Percentiles rank a stretch among this genome's conserved stretches.
These are phyloP conservation scores for Mellilla xanthometata DNA, from an alignment of 2,888 invertebrate genomes.

Conservation along the genomic window DNA sequence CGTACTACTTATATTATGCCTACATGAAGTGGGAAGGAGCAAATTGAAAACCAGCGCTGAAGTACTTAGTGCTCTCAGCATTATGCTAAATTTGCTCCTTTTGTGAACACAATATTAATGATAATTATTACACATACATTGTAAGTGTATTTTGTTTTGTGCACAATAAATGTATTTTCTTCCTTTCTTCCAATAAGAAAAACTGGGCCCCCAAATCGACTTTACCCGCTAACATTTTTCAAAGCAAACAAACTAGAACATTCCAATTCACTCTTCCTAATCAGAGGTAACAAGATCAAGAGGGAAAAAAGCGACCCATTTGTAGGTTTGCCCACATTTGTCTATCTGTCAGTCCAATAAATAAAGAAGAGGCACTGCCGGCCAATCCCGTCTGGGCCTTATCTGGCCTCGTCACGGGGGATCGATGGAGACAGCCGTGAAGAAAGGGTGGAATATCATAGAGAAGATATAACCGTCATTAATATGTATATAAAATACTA, in stretches of 20 bases:
- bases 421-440: conserved; percentile 63
- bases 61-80: too few species aligned
- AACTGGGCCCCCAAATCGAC: too few species aligned
- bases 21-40: too few species aligned
- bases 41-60: too few species aligned
- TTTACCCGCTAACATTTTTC: conserved; percentile 19
- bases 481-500: too few species aligned
- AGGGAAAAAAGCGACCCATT: conserved; percentile 61
- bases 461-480: conserved; percentile 46
- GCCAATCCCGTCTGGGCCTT: conserved; percentile 75
- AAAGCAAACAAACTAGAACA: conserved; percentile 24
- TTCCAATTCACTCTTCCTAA: conserved; percentile 50
- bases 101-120: too few species aligned
- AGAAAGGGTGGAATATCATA: conserved; percentile 34
- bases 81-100: too few species aligned
- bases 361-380: conserved; percentile 68
- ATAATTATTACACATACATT: too few species aligned
- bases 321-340: conserved; percentile 71
- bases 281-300: conserved; percentile 58
- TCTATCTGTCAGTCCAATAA: conserved; percentile 73
- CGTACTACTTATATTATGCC: too few species aligned
- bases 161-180: too few species aligned
- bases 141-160: too few species aligned
- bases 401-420: conserved; percentile 68
- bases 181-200: too few species aligned